A percentile compares a stretch with the other conserved stretches of the same genome.
These are phyloP conservation scores for Strigamia transsilvanica DNA, from an alignment of 2,888 invertebrate genomes.

Conservation along the genomic window DNA sequence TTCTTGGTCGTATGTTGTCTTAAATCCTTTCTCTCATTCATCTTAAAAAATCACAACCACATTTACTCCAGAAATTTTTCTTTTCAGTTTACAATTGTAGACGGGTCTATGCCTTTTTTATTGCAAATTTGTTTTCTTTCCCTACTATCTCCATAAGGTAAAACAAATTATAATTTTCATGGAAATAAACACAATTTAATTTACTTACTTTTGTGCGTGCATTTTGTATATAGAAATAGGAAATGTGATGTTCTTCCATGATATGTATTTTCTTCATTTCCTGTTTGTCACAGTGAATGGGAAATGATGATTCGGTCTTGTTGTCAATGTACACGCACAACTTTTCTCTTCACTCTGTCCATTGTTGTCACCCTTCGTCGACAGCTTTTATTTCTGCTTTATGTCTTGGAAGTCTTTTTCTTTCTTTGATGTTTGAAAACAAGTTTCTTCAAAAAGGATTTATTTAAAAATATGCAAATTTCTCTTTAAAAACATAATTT, in stretches of 20 bases:
- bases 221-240: too few species aligned
- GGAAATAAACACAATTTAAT: too few species aligned
- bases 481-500: background rate
- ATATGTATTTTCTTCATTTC: too few species aligned
- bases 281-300: background rate
- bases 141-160: too few species aligned
- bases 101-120: too few species aligned
- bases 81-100: background rate
- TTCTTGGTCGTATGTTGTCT: background rate
- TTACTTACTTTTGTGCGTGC: too few species aligned
- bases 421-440: background rate
- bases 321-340: background rate
- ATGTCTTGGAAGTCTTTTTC: constrained; percentile 12
- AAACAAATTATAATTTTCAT: too few species aligned
- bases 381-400: constrained; percentile 23
- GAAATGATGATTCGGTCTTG: constrained; percentile 4
- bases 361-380: background rate
- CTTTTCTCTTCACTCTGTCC: background rate
- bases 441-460: background rate
- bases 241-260: too few species aligned
- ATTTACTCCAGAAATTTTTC: too few species aligned
- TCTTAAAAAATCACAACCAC: background rate
- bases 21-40: background rate
- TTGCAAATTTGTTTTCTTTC: too few species aligned
- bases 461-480: background rate